Base-by-base conservation (phyloP, 2,888 invertebrate genomes). In the Tipula vernalis region DNA sequence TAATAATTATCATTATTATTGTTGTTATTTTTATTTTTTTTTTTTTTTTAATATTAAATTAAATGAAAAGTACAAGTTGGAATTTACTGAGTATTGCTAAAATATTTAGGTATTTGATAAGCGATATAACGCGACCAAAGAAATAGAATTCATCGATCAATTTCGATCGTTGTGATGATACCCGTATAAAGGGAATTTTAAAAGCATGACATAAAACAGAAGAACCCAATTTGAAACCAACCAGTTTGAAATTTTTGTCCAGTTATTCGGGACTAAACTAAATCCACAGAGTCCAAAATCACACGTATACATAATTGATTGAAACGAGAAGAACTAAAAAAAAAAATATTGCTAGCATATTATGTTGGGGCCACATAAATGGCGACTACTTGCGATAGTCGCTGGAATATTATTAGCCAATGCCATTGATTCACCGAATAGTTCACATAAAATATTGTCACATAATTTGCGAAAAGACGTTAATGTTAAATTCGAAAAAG, bases 281-380 rank as follows among this genome's bases (percentile, higher is more conserved):
- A 4, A 71, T 15, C 51, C 15, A 15, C 12, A 6, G 10, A 44
- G n/a, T 13, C 51, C 12, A 6, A 3, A 44, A 51, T 2, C 51
- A 51, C 5, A n/a, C 39, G 15, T 84, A 3, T 41, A 28, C 85
- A 42, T 42, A 12, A 41, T 85, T 85, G 42, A 18, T 85, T 85
- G 41, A 15, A 39, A 39, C 42, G 41, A 18, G 44, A 12, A 36
- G 47, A 86, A 42, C 44, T 36, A 86, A 42, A 86, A 28, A 28
- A 28, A 28, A 28, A 28, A 44, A 12, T 86, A 18, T 71, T 71
- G 71, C 71, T 15, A 44, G 28, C 36, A 86, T 47, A 44, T 57
- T 36, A 92, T 92, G 91, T 90, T 91, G 91, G 91, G 90, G 89
- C 88, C 89, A 89, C 90, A 89, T 88, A 90, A 89, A 90, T 90